phyloP scores from a whole-genome alignment of 2,113 vertebrate species.

The Donacobius atricapilla region DNA sequence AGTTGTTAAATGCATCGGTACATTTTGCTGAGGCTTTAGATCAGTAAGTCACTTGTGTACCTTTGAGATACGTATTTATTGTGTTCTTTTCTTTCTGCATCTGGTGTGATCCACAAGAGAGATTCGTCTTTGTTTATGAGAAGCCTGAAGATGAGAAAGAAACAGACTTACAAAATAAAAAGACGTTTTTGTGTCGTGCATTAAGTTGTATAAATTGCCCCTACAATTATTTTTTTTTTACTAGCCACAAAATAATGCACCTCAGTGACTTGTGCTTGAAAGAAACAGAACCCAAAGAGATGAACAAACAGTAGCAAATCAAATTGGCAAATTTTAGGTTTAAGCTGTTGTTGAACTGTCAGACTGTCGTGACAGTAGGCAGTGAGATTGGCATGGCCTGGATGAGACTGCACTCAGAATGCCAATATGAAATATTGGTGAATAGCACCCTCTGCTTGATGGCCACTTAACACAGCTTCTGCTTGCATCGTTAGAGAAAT shows the following conservation, averaged over 20 bases:
- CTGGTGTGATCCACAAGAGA: background rate
- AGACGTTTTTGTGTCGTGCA: background rate
- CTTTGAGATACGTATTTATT: background rate
- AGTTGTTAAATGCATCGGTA: background rate
- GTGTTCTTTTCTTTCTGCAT: background rate
- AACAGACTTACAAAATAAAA: background rate
- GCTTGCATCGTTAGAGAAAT: background rate
- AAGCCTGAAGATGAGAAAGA: background rate
- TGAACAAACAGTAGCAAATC: background rate
- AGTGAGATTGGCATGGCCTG: background rate
- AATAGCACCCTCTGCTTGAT: background rate
- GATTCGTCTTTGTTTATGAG: background rate
- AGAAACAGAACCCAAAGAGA: background rate
- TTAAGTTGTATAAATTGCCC: background rate
- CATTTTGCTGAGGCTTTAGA: background rate
- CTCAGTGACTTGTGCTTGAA: background rate
- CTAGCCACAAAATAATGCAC: background rate
- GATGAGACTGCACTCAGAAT: background rate
- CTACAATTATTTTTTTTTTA: background rate
- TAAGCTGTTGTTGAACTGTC: background rate
- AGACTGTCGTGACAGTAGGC: background rate
- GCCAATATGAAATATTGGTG: too few species aligned
- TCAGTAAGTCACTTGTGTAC: background rate
- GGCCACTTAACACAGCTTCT: background rate
- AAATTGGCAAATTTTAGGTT: background rate